Conservation (phyloP, 2,797 vertebrate genomes). For the Danio kyathit region DNA sequence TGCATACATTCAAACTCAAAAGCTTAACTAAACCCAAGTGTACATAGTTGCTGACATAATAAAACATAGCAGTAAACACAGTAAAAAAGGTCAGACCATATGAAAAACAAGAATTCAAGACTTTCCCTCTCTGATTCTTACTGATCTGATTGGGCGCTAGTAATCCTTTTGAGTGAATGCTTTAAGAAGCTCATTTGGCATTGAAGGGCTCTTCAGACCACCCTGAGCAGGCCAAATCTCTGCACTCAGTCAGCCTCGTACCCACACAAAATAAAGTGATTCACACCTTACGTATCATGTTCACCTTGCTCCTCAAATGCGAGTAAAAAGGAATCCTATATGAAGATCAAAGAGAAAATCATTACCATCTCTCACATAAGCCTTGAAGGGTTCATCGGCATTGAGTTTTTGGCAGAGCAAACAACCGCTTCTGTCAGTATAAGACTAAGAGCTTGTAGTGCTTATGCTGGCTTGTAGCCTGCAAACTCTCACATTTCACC, state of each 20-base stretch:
- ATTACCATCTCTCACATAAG: conserved; percentile 22
- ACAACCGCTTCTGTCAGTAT: conserved; percentile 32
- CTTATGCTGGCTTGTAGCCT: conserved; percentile 8
- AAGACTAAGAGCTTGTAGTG: conserved; percentile 18
- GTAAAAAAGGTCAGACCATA: not conserved
- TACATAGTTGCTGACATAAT: conserved; percentile 2
- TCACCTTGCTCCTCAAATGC: conserved; percentile 21
- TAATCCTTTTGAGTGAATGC: conserved; percentile 42
- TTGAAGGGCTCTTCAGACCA: conserved; percentile 40
- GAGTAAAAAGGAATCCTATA: not conserved
- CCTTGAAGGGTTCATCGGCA: conserved; percentile 18
- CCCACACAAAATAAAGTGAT: conserved; percentile 20
- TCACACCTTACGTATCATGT: conserved; percentile 14
- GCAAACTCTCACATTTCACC: not conserved
- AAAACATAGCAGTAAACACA: conserved; percentile 2
- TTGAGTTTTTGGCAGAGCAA: conserved; percentile 35
- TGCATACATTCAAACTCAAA: not conserved
- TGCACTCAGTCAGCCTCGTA: not conserved
- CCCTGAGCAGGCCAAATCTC: conserved; percentile 20
- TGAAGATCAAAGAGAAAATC: conserved; percentile 39
- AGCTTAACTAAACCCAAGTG: not conserved
- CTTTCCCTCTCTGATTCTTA: conserved; percentile 2
- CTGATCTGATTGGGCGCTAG: conserved; percentile 32
- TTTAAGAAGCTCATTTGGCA: conserved; percentile 44
- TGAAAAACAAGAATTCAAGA: conserved; percentile 25